phyloP scores from a whole-genome alignment of 1,140 invertebrate species.

The Bombus fervidus region DNA sequence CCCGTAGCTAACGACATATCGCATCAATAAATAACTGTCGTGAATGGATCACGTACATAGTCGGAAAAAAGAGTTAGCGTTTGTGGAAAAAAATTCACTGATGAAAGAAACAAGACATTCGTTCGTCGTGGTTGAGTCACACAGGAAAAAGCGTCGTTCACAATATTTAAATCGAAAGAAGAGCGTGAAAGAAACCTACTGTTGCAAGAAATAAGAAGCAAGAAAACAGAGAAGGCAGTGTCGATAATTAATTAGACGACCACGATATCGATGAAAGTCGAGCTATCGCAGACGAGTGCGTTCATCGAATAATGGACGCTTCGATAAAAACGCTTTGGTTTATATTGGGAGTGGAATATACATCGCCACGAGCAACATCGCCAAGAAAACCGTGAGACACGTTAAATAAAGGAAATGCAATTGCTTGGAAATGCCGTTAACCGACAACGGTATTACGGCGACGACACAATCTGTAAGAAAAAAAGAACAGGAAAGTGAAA shows the following conservation, averaged over 20 bases:
- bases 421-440: neutral
- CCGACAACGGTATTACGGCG: neutral
- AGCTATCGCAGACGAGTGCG: neutral
- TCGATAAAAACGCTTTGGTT: neutral
- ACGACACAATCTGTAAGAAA: no score
- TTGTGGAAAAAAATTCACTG: neutral
- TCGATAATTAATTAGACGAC: constrained; percentile 22
- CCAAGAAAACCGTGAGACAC: neutral
- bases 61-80: no score
- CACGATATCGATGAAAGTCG: neutral
- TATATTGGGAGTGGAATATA: neutral
- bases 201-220: neutral
- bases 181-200: constrained; percentile 6
- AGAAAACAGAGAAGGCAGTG: neutral
- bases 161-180: neutral
- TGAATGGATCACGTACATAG: no score
- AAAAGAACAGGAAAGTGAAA: neutral
- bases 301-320: no score
- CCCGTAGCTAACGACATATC: neutral
- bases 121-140: neutral
- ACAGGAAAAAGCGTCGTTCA: neutral
- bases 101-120: neutral
- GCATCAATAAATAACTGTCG: neutral
- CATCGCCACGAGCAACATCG: neutral
- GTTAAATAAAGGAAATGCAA: neutral